These are phyloP conservation scores for Vanessa atalanta DNA, from an alignment of 1,140 invertebrate species.

Conservation along the genomic window DNA sequence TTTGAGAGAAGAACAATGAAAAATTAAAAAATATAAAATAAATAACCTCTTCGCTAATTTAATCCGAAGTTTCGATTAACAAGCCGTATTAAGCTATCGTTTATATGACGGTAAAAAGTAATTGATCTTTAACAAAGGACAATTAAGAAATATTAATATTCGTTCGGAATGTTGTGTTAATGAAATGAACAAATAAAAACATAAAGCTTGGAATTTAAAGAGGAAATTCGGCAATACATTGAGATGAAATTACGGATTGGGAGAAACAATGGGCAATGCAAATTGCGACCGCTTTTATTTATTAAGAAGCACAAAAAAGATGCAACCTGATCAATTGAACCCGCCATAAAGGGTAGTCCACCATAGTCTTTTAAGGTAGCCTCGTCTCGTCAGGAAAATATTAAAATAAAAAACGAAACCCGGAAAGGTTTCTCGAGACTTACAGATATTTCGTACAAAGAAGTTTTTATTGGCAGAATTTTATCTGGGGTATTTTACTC, in stretches of 20 bases:
- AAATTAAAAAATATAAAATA: conserved; percentile 2
- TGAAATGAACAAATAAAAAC: conserved; percentile 46
- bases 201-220: conserved; percentile 46
- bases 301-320: conserved; percentile 63
- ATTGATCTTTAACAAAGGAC: conserved; percentile 32
- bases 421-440: conserved; percentile 46
- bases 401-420: conserved; percentile 54
- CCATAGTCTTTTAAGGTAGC: conserved; percentile 59
- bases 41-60: conserved; percentile 10
- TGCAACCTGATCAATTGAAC: conserved; percentile 63
- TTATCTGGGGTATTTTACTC: conserved; percentile 17
- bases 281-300: conserved; percentile 69
- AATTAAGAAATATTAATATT: conserved; percentile 36
- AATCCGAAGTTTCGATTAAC: conserved; percentile 9
- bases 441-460: conserved; percentile 46
- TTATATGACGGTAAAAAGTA: conserved; percentile 12
- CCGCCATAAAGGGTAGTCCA: conserved; percentile 65
- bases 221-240: conserved; percentile 60
- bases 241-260: conserved; percentile 67
- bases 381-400: conserved; percentile 56
- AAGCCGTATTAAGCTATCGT: conserved; percentile 10
- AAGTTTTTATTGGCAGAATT: conserved; percentile 10
- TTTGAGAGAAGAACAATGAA: neutral
- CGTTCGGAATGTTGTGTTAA: conserved; percentile 6
- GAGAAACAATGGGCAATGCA: conserved; percentile 73